Conservation (phyloP, 2,797 vertebrate genomes). For the Lophotriccus pileatus region DNA sequence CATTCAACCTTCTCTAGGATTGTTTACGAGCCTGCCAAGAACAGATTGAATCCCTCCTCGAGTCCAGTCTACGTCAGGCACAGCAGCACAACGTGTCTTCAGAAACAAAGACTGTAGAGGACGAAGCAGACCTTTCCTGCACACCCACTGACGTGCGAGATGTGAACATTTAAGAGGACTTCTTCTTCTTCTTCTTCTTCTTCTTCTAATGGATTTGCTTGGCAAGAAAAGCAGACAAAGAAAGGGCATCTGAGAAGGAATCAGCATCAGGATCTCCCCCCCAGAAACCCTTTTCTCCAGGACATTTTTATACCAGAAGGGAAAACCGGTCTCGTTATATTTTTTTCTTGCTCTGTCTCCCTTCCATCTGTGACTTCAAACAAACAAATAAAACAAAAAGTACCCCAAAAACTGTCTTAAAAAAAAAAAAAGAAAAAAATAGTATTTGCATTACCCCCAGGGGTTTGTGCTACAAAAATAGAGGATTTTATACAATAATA, state of each 20-base stretch:
- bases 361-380: conserved; percentile 76
- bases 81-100: conserved; percentile 83
- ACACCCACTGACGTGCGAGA: conserved; percentile 96
- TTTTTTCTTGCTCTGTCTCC: conserved; percentile 73
- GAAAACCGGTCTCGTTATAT: conserved; percentile 67
- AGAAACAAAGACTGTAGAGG: conserved; percentile 89
- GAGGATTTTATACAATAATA: conserved; percentile 76
- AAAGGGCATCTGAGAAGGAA: conserved; percentile 75
- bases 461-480: conserved; percentile 76
- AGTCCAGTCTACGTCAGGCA: conserved; percentile 93
- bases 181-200: neutral
- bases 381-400: conserved; percentile 70
- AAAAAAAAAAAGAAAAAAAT: conserved; percentile 70
- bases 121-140: conserved; percentile 91
- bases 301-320: conserved; percentile 74
- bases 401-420: conserved; percentile 73
- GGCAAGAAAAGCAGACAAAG: conserved; percentile 53
- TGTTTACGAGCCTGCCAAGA: conserved; percentile 98
- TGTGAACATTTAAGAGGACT: conserved; percentile 89
- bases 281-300: conserved; percentile 68
- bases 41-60: conserved; percentile 96
- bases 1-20: conserved; percentile 79
- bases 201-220: conserved; percentile 54
- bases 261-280: conserved; percentile 61
- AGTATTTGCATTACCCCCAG: conserved; percentile 78